phyloP scores from a whole-genome alignment of 2,113 vertebrate species.

The Psittacara wagleri region DNA sequence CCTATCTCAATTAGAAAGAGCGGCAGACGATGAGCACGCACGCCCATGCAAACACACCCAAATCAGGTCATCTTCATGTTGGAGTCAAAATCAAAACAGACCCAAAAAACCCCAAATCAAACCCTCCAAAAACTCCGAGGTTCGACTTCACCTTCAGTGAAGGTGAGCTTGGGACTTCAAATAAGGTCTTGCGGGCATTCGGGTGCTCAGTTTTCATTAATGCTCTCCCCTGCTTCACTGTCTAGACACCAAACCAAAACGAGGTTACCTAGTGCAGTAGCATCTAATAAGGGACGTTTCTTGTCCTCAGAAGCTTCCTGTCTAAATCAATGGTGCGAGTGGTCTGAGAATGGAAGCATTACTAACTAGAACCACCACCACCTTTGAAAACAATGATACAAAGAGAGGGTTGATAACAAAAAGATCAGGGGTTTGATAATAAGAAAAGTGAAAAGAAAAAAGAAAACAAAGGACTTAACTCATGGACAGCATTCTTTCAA shows the following conservation, averaged over 20 bases:
- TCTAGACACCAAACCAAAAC: constrained; percentile 23
- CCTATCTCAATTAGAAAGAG: background rate
- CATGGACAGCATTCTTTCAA: background rate
- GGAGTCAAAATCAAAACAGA: background rate
- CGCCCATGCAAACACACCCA: background rate
- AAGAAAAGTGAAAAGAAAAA: background rate
- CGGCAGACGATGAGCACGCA: accelerated
- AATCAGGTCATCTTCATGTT: background rate
- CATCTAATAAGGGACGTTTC: background rate
- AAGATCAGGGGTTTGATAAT: background rate
- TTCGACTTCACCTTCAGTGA: background rate
- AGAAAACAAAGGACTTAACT: background rate
- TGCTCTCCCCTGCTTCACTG: background rate
- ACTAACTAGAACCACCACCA: background rate
- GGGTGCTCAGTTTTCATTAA: background rate
- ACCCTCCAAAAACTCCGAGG: background rate
- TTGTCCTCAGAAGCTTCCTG: background rate
- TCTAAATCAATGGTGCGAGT: background rate
- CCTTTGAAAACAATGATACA: background rate
- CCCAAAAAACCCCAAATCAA: background rate
- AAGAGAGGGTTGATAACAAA: background rate
- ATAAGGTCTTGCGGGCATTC: background rate
- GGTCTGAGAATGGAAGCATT: background rate
- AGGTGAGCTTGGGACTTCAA: background rate
- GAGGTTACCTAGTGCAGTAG: background rate